Conservation (phyloP, 2,797 vertebrate genomes). For the Oreochromis grahami region DNA sequence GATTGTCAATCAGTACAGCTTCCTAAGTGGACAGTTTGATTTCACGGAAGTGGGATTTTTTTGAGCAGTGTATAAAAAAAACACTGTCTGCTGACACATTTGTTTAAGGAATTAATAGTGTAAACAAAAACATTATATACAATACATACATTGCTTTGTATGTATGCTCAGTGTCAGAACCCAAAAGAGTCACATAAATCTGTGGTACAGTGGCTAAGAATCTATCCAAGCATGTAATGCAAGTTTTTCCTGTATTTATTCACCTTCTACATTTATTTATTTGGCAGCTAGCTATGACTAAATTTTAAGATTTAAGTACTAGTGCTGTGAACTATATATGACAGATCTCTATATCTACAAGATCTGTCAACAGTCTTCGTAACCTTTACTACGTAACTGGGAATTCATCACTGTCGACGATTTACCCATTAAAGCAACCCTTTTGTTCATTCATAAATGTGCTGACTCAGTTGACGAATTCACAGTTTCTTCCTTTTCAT, state of each 20-base stretch:
- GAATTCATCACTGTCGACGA: not conserved
- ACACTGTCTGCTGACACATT: accelerated
- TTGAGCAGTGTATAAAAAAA: not conserved
- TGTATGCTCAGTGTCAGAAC: not conserved
- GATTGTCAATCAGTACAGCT: not conserved
- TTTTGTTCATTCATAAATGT: not conserved
- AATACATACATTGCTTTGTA: not conserved
- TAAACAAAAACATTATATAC: accelerated
- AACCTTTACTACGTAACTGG: not conserved
- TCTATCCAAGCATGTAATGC: not conserved
- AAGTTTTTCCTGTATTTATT: not conserved
- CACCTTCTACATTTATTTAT: not conserved
- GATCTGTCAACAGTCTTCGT: not conserved
- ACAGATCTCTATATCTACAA: accelerated
- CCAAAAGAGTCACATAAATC: accelerated
- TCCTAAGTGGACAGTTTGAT: accelerated
- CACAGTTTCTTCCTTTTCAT: not conserved
- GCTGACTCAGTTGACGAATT: not conserved
- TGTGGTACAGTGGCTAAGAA: not conserved
- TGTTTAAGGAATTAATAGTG: not conserved
- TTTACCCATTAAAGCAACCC: not conserved
- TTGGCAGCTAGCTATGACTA: not conserved
- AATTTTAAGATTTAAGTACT: not conserved
- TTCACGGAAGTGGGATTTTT: not conserved
- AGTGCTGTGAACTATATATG: accelerated